These are phyloP conservation scores for Parambassis ranga DNA, from an alignment of 2,797 vertebrate species.

Conservation along the genomic window DNA sequence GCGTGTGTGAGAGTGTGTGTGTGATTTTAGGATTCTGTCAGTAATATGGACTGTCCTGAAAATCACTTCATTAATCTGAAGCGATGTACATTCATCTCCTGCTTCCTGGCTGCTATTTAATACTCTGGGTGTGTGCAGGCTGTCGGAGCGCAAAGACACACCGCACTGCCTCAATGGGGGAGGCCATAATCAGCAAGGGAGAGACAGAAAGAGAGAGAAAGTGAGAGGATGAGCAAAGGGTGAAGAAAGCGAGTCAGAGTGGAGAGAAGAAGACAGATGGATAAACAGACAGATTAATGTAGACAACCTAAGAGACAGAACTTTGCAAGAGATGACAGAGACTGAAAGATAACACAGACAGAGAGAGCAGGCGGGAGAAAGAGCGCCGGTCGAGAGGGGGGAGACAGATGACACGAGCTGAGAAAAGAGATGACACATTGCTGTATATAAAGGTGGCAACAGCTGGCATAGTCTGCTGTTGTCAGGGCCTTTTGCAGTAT, in stretches of 20 bases:
- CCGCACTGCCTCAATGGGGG: not conserved
- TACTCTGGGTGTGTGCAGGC: slow-evolving; percentile 13
- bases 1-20: not conserved
- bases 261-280: slow-evolving; percentile 14
- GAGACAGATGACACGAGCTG: slow-evolving; percentile 48
- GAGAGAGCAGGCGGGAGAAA: not conserved
- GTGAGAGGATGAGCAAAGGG: slow-evolving; percentile 21
- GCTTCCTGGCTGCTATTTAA: slow-evolving; percentile 27
- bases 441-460: slow-evolving; percentile 64
- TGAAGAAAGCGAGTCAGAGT: not conserved
- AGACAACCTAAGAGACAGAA: slow-evolving; percentile 34
- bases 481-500: slow-evolving; percentile 33
- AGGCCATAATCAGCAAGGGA: not conserved
- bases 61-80: slow-evolving; percentile 51
- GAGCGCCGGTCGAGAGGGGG: not conserved
- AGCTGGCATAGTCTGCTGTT: slow-evolving; percentile 62
- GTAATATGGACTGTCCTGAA: slow-evolving; percentile 33
- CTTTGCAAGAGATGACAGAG: slow-evolving; percentile 40
- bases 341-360: slow-evolving; percentile 29
- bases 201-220: not conserved
- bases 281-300: slow-evolving; percentile 37
- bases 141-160: not conserved
- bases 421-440: slow-evolving; percentile 54
- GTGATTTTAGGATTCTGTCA: slow-evolving; percentile 25
- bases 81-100: slow-evolving; percentile 28